phyloP scores from a whole-genome alignment of 2,888 invertebrate species.

The Cylloceria caligata region DNA sequence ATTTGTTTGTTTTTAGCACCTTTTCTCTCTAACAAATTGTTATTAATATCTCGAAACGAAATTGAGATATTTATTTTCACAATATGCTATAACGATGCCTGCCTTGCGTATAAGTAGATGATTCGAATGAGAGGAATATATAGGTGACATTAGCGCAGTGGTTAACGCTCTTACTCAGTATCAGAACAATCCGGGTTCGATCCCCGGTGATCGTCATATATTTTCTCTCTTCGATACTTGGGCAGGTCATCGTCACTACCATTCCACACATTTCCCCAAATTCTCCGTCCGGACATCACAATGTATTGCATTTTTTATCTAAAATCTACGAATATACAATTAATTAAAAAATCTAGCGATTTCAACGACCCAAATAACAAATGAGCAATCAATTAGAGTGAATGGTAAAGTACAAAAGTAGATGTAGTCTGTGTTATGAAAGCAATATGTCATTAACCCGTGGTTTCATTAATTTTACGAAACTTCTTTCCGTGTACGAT shows the following conservation, averaged over 20 bases:
- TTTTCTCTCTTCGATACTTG: too few relatives aligned
- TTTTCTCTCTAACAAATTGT: background rate
- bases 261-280: too few relatives aligned
- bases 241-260: too few relatives aligned
- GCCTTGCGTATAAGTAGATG: too few relatives aligned
- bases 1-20: background rate
- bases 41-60: too few relatives aligned
- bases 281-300: too few relatives aligned
- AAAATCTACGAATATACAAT: background rate
- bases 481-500: constrained; percentile 9
- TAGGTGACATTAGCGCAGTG: too few relatives aligned
- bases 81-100: too few relatives aligned
- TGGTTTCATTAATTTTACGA: constrained; percentile 13
- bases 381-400: background rate
- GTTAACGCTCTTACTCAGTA: too few relatives aligned
- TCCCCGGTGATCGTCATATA: too few relatives aligned
- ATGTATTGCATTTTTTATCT: background rate
- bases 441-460: constrained; percentile 10
- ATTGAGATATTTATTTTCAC: background rate
- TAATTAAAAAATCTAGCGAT: background rate
- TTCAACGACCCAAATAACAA: background rate
- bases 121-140: too few relatives aligned
- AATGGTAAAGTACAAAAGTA: background rate
- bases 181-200: too few relatives aligned
- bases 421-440: background rate